Evolutionary conservation across 1,140 invertebrate species (phyloP).

Genomic region (Ephestia elutella): DNA sequence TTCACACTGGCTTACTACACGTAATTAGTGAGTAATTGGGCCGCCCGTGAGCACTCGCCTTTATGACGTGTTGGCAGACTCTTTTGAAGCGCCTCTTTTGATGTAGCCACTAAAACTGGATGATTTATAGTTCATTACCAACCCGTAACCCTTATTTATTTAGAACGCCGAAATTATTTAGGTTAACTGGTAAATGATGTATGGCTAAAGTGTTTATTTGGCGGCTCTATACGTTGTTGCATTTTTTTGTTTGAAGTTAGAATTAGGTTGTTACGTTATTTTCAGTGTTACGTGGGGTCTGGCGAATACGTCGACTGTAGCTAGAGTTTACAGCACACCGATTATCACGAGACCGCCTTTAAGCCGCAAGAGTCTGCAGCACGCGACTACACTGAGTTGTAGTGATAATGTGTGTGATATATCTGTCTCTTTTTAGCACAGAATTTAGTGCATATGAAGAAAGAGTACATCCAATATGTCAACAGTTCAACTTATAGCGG

Average conservation of each 20-base stretch:
- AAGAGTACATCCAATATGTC: too few relatives aligned
- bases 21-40: constrained; percentile 30
- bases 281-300: too few relatives aligned
- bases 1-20: constrained; percentile 5
- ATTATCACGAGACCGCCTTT: too few relatives aligned
- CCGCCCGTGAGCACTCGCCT: constrained; percentile 20
- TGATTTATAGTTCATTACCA: constrained; percentile 31
- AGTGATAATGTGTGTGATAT: too few relatives aligned
- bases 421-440: too few relatives aligned
- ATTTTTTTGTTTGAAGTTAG: constrained; percentile 4
- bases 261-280: not conserved
- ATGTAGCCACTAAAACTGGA: constrained; percentile 26
- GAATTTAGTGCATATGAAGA: too few relatives aligned
- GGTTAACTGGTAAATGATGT: constrained; percentile 25
- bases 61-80: constrained; percentile 22
- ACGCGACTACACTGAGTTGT: too few relatives aligned
- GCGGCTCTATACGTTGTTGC: not conserved
- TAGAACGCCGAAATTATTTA: constrained; percentile 24
- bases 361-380: too few relatives aligned
- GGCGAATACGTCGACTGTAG: too few relatives aligned
- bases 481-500: too few relatives aligned
- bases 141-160: constrained; percentile 25
- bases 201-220: constrained; percentile 13
- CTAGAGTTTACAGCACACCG: too few relatives aligned
- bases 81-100: constrained; percentile 26